Evolutionary conservation across 2,888 invertebrate species (phyloP).

Genomic region (Campaea margaritaria): DNA sequence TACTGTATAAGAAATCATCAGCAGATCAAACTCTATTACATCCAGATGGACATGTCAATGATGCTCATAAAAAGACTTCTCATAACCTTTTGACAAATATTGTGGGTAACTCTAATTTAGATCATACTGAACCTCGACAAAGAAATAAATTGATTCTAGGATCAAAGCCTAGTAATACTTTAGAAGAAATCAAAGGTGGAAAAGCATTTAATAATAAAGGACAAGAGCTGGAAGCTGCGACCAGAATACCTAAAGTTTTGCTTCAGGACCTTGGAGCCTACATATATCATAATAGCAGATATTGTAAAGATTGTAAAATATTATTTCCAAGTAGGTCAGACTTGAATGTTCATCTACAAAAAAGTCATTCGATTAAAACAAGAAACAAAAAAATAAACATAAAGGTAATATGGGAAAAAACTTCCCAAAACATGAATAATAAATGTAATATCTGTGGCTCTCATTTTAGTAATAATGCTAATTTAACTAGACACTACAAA

Average conservation of each 20-base stretch:
- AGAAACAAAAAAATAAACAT: conserved; percentile 13
- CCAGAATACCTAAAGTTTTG: conserved; percentile 46
- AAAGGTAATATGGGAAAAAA: neutral
- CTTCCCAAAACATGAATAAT: neutral
- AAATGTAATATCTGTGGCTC: conserved; percentile 49
- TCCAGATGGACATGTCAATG: conserved; percentile 1
- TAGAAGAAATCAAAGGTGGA: neutral
- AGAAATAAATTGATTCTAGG: conserved; percentile 63
- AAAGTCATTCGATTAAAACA: conserved; percentile 34
- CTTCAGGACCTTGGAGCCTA: conserved; percentile 56
- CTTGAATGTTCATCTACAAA: conserved; percentile 46
- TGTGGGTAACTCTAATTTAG: neutral
- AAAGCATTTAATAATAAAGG: neutral
- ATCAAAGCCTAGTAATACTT: conserved; percentile 50
- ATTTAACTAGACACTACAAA: conserved; percentile 49
- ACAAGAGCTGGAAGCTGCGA: neutral
- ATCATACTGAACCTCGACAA: conserved; percentile 15
- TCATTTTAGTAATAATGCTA: conserved; percentile 35
- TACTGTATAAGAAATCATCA: neutral
- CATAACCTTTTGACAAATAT: too few species aligned
- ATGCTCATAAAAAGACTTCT: conserved; percentile 1
- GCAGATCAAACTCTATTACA: conserved; percentile 10
- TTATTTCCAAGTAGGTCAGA: conserved; percentile 56
- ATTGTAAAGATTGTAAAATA: conserved; percentile 63
- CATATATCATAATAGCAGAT: conserved; percentile 57